A percentile compares a stretch with the other conserved stretches of the same genome.
phyloP scores from a whole-genome alignment of 2,888 invertebrate species.

The Xanthorhoe spadicearia region DNA sequence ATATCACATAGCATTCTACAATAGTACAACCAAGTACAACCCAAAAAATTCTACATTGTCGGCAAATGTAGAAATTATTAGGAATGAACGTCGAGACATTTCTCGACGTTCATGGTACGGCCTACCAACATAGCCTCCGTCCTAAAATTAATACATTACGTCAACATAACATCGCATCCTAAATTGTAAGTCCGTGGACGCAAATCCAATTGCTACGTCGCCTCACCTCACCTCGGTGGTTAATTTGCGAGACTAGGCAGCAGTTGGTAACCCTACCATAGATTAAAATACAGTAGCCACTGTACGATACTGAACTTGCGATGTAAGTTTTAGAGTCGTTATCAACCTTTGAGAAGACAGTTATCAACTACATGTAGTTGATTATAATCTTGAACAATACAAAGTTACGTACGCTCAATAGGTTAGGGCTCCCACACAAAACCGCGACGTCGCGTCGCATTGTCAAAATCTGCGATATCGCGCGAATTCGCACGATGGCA shows the following conservation, averaged over 20 bases:
- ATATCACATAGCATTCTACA: background rate
- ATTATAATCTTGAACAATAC: no score
- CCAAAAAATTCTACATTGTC: no score
- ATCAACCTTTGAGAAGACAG: no score
- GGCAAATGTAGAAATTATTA: no score
- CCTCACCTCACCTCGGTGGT: slow-evolving; percentile 43
- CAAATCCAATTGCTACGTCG: slow-evolving; percentile 52
- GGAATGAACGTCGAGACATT: no score
- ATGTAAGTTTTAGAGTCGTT: no score
- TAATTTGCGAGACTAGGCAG: slow-evolving; percentile 40
- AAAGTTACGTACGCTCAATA: no score
- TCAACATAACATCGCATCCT: slow-evolving; percentile 48
- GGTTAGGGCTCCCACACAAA: no score
- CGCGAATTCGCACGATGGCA: no score
- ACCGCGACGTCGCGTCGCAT: no score
- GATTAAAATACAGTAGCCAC: slow-evolving; percentile 2
- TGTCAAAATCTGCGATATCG: no score
- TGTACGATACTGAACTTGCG: background rate
- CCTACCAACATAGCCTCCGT: background rate
- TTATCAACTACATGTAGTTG: no score
- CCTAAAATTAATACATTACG: slow-evolving; percentile 51
- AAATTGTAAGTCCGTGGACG: slow-evolving; percentile 59
- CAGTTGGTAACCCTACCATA: slow-evolving; percentile 30
- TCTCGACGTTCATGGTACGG: background rate
- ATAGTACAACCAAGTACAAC: background rate